Evolutionary conservation across 2,888 invertebrate genomes (phyloP).

Genomic region (Stenoptilia bipunctidactyla): DNA sequence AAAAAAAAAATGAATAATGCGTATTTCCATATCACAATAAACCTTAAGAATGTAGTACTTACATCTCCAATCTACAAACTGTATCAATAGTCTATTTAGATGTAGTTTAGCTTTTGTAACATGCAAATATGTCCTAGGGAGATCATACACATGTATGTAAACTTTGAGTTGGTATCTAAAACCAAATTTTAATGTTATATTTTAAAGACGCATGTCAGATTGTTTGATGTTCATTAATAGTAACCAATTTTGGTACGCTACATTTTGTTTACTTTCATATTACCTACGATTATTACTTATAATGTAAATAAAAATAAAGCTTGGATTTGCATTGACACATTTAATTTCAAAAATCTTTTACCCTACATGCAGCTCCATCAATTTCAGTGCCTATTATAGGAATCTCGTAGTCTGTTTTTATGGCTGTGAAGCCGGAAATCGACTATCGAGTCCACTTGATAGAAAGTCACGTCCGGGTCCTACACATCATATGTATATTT

Average conservation of each 20-base stretch:
- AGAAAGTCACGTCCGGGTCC: too few species aligned
- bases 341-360: neutral
- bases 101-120: constrained; percentile 53
- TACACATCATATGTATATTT: too few species aligned
- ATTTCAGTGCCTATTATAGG: too few species aligned
- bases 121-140: constrained; percentile 21
- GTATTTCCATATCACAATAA: constrained; percentile 11
- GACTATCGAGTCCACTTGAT: too few species aligned
- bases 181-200: constrained; percentile 9
- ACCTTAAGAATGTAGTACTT: constrained; percentile 5
- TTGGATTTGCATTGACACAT: constrained; percentile 49
- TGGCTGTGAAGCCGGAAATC: too few species aligned
- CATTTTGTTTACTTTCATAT: constrained; percentile 70
- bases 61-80: constrained; percentile 15
- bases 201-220: constrained; percentile 14
- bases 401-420: too few species aligned
- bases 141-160: neutral
- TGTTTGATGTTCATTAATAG: constrained; percentile 35
- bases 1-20: constrained; percentile 21
- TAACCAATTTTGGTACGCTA: constrained; percentile 59
- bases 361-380: too few species aligned
- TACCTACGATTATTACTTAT: constrained; percentile 32
- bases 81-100: constrained; percentile 16
- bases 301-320: constrained; percentile 70
- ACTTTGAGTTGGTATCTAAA: neutral